A percentile compares a stretch with the other conserved stretches of the same genome.
Evolutionary conservation across 2,888 invertebrate genomes (phyloP).

Genomic region (Caenorhabditis angaria): DNA sequence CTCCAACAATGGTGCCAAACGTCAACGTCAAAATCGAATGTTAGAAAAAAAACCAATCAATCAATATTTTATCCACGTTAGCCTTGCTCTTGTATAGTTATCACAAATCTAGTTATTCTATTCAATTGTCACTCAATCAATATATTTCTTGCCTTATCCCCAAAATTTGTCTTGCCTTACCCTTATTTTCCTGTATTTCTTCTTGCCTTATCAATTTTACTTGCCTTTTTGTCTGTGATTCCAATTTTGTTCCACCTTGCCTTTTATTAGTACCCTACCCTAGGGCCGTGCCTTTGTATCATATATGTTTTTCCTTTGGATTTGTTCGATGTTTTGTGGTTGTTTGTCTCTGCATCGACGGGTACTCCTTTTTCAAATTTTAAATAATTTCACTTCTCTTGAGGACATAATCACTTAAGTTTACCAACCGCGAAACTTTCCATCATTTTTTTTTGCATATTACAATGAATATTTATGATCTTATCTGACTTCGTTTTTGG

Average conservation of each 20-base stretch:
- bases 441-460: background rate
- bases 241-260: no score
- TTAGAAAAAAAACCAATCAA: background rate
- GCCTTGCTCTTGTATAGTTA: background rate
- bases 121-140: background rate
- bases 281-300: background rate
- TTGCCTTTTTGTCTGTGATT: background rate
- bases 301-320: background rate
- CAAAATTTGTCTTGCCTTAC: background rate
- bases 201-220: background rate
- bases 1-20: background rate
- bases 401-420: slow-evolving; percentile 1
- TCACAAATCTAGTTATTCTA: background rate
- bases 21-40: slow-evolving; percentile 3
- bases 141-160: background rate
- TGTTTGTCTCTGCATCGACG: background rate
- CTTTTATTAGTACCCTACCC: background rate
- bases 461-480: background rate
- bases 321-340: background rate
- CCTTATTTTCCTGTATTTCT: background rate
- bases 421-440: background rate
- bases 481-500: background rate
- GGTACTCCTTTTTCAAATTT: background rate
- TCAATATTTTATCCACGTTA: background rate
- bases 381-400: background rate